phyloP scores from a whole-genome alignment of 1,140 invertebrate species.

The Venustaconcha ellipsiformis region DNA sequence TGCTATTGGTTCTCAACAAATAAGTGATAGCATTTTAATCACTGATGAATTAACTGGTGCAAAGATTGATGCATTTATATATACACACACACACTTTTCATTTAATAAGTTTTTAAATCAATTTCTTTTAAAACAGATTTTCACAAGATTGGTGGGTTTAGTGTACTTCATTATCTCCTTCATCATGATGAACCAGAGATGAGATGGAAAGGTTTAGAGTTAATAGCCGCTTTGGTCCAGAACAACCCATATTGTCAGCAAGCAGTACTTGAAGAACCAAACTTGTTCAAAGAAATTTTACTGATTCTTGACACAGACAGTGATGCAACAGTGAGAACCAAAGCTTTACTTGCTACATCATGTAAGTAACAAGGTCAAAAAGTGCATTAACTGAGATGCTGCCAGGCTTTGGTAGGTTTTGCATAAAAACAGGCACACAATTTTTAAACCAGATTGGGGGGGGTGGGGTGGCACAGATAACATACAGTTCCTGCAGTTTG shows the following conservation, averaged over 20 bases:
- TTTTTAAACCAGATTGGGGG: no score
- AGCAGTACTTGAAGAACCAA: conserved; percentile 73
- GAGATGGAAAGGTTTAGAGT: conserved; percentile 75
- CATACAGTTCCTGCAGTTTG: no score
- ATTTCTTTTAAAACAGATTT: conserved; percentile 74
- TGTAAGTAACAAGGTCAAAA: conserved; percentile 70
- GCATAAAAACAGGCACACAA: neutral
- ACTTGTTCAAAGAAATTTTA: conserved; percentile 76
- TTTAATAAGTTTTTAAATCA: no score
- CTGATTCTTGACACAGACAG: conserved; percentile 76
- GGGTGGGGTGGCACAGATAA: no score
- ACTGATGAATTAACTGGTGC: no score
- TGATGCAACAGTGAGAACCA: conserved; percentile 73
- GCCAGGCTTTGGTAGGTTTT: neutral
- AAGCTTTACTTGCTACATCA: conserved; percentile 82
- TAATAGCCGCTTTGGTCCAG: conserved; percentile 81
- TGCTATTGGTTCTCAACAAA: no score
- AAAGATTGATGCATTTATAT: no score
- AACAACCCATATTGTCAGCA: conserved; percentile 84
- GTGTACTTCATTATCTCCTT: conserved; percentile 77
- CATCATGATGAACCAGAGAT: conserved; percentile 75
- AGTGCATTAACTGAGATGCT: neutral
- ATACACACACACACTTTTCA: no score
- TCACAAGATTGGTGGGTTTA: conserved; percentile 83
- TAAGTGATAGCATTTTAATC: no score